Base-by-base conservation (phyloP, 2,888 invertebrate species). In the Thereva nobilitata region DNA sequence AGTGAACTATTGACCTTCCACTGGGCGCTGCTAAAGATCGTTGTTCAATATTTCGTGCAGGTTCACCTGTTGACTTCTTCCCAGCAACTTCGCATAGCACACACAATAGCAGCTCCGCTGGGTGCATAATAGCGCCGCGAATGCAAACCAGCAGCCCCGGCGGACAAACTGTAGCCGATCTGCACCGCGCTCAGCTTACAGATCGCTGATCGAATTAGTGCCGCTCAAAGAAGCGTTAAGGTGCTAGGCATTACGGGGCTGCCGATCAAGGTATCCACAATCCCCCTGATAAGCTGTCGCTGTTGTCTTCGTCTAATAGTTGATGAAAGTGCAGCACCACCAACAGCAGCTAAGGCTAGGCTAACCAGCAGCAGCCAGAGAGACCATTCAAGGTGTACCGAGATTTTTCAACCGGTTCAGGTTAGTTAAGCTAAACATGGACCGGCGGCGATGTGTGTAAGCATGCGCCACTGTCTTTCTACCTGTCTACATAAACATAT, bases 51-150 rank as follows among this genome's bases (percentile, higher is more conserved):
- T 53, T 64, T 53, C 53, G 45, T 53, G 53, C 54, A 45, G 38
- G 12, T 64, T 64, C 64, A 64, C 54, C 64, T 64, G 64, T 55
- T 64, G 54, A 64, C 54, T 57, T 54, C 45, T 64, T 54, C 64
- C 44, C 64, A 64, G 54, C 54, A 47, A 41, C 52, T 38, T 12
- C 41, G 49, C 23, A 47, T 47, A 23, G 37, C 59, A 35, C 10
- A 7, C 49, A 4, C 42, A 23, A 44, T 35, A 10, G 53, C 38
- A 37, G 54, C 38, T 38, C 40, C 10, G 10, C 35, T 37, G 37
- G 12, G 10, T 54, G 54, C 35, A 38, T 8, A 38, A 53, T 53
- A 38, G 53, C n/a, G 38, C 10, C 38, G 40, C 5, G 10, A 53
- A 40, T 53, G 53, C 23, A 23, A 23, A 23, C 23, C 23, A 23